Percentiles rank a stretch among this genome's conserved stretches.
Evolutionary conservation across 2,113 vertebrate species (phyloP).

Genomic region (Malurus elegans): DNA sequence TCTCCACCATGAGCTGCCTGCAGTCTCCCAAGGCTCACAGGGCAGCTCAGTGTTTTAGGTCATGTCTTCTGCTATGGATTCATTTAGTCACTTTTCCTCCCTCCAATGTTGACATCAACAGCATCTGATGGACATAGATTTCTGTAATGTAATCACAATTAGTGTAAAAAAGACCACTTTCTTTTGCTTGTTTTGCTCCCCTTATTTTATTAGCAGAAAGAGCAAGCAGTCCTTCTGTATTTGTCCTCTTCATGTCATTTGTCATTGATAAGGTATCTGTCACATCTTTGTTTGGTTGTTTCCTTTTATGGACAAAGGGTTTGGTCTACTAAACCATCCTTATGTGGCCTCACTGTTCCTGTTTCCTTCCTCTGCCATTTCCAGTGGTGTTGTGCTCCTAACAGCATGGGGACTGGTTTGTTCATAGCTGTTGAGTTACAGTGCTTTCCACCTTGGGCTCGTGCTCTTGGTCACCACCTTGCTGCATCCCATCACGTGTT

Average conservation of each 20-base stretch:
- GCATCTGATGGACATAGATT: background rate
- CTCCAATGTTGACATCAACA: background rate
- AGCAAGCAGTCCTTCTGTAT: background rate
- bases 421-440: background rate
- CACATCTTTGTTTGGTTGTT: background rate
- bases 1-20: background rate
- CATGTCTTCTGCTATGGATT: background rate
- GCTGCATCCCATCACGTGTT: background rate
- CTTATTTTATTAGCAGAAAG: constrained; percentile 19
- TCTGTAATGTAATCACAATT: background rate
- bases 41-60: background rate
- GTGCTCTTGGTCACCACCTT: background rate
- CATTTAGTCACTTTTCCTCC: background rate
- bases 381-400: background rate
- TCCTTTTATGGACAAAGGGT: background rate
- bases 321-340: background rate
- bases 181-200: background rate
- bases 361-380: background rate
- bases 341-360: accelerated
- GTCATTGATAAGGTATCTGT: background rate
- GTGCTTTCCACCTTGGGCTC: background rate
- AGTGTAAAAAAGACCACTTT: background rate
- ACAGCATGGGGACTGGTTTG: background rate
- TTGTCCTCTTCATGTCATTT: background rate
- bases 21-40: background rate